These are phyloP conservation scores for Drosophila insularis DNA, from an alignment of 1,140 invertebrate genomes.

Conservation along the genomic window DNA sequence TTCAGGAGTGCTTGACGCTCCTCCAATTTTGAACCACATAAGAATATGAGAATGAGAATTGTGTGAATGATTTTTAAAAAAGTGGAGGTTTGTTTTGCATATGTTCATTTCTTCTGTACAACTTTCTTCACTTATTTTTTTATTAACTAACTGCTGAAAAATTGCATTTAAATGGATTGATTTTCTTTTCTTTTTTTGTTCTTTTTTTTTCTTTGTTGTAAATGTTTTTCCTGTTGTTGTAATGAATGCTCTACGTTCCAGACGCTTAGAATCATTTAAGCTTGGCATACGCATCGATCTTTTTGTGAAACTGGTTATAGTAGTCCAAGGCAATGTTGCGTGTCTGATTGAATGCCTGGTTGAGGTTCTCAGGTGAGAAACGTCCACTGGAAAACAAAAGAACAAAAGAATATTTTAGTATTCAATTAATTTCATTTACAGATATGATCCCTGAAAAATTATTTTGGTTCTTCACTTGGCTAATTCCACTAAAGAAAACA, in stretches of 20 bases:
- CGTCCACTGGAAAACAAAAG: conserved; percentile 86
- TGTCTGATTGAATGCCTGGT: conserved; percentile 86
- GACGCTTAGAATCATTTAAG: conserved; percentile 85
- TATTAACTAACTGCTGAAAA: conserved; percentile 56
- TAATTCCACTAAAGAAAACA: too few species aligned
- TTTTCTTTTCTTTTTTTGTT: conserved; percentile 42
- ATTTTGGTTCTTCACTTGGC: too few species aligned
- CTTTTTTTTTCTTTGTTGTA: conserved; percentile 34
- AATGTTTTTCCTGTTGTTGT: conserved; percentile 20
- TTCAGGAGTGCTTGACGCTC: conserved; percentile 8
- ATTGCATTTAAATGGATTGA: conserved; percentile 38
- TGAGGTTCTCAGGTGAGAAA: conserved; percentile 89
- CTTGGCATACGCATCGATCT: conserved; percentile 87
- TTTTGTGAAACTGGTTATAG: conserved; percentile 89
- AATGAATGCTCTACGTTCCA: conserved; percentile 60
- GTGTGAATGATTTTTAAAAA: conserved; percentile 35
- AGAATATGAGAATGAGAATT: conserved; percentile 29
- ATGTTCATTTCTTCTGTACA: conserved; percentile 14
- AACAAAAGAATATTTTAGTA: background rate
- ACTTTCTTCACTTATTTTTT: conserved; percentile 27
- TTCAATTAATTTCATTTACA: too few species aligned
- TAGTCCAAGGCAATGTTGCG: conserved; percentile 82
- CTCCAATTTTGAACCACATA: conserved; percentile 22
- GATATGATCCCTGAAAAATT: too few species aligned
- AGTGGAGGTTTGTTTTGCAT: background rate